These are phyloP conservation scores for Zaprionus davidi DNA, from an alignment of 1,140 invertebrate species.

Conservation along the genomic window DNA sequence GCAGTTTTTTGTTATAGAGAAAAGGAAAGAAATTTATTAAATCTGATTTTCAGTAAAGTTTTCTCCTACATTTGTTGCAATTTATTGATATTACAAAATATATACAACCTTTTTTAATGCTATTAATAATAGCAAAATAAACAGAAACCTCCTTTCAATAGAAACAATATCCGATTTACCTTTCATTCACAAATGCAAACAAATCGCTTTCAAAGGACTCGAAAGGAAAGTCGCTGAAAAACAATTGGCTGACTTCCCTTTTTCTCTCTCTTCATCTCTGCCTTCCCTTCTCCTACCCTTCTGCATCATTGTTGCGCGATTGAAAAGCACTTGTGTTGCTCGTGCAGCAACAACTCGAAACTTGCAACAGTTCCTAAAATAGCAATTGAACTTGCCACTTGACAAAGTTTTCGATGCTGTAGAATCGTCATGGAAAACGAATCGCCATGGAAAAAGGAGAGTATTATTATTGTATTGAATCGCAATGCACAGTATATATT, in stretches of 20 bases:
- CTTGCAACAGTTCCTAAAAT: slow-evolving; percentile 46
- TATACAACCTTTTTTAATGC: background rate
- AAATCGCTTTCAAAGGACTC: background rate
- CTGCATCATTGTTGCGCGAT: slow-evolving; percentile 17
- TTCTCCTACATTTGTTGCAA: background rate
- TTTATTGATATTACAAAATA: background rate
- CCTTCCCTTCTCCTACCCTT: background rate
- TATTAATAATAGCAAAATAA: background rate
- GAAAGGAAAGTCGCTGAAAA: background rate
- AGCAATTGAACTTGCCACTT: slow-evolving; percentile 45
- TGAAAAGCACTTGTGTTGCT: slow-evolving; percentile 33
- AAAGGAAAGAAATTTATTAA: background rate
- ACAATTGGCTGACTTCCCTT: slow-evolving; percentile 15
- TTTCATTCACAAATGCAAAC: background rate
- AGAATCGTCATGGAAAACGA: background rate
- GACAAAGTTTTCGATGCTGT: slow-evolving; percentile 33
- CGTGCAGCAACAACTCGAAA: slow-evolving; percentile 45
- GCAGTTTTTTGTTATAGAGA: no score
- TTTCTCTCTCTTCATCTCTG: background rate
- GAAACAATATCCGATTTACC: background rate
- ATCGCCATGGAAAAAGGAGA: background rate
- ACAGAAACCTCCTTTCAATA: background rate
- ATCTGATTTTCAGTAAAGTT: no score
- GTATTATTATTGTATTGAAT: slow-evolving; percentile 17
- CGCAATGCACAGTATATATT: background rate